Base-by-base conservation (phyloP, 2,113 vertebrate species). In the Microtus richardsoni region DNA sequence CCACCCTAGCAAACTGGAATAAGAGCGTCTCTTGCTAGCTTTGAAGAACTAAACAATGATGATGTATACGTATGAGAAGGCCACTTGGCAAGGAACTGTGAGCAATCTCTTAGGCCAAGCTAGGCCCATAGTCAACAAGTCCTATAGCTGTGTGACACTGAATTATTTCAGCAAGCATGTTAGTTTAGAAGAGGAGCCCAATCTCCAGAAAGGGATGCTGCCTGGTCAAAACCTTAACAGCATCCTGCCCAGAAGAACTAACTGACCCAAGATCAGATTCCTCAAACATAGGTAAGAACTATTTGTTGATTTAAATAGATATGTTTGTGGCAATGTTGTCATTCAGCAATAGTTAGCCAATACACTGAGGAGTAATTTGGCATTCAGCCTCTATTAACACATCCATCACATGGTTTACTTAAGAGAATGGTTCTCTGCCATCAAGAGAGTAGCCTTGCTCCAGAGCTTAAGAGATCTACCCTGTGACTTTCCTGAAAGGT, bases 361-460 rank as follows among this genome's bases (percentile, higher is more conserved):
- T 75, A 74, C 24, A 33, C 22, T 82, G 58, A 60, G 21, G 44
- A 33, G 44, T 47, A 21, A 66, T 58, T 26, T 66, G 88, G 47
- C 13, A 49, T 36, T 75, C 36, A n/a, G n/a, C 82, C 68, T 93
- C 33, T 79, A 91, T 60, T 68, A 88, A 88, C n/a, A 68, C 22
- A 74, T 21, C 17, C 16, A 74, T 26, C 17, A 66, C 44, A 47
- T n/a, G 6, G 7, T 91, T 8, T 89, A 88, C 17, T 54, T 62
- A 88, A 93, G 71, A 89, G 66, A 91, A 49, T 36, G 19, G 24
- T 47, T 92, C 17, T 91, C 85, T 84, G 41, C 22, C 41, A 88
- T 70, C 49, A 78, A 89, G 14, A 71, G 36, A 52, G 82, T n/a
- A 66, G 33, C 36, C 41, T 80, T 47, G 22, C 36, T 85, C 52